Conservation (phyloP, 2,113 vertebrate species). For the Hiodon tergisus region DNA sequence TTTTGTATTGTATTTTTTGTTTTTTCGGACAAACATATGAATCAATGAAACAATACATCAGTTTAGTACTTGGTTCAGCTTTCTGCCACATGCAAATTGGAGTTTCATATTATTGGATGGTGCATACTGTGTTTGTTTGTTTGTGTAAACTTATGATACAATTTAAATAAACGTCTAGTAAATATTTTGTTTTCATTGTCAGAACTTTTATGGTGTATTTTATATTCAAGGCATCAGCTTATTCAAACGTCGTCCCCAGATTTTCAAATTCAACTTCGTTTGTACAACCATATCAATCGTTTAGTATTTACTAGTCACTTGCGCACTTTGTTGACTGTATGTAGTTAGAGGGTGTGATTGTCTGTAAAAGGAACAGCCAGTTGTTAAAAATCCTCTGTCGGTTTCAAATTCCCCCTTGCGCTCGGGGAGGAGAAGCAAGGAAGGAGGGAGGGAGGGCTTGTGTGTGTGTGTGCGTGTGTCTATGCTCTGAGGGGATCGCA, state of each 20-base stretch:
- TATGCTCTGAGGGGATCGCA: conserved; percentile 35
- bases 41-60: too few relatives aligned
- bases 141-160: too few relatives aligned
- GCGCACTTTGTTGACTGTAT: conserved; percentile 35
- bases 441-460: conserved; percentile 12
- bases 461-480: conserved; percentile 28
- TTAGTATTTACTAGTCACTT: conserved; percentile 40
- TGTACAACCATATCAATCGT: conserved; percentile 36
- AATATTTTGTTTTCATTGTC: background rate
- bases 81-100: too few relatives aligned
- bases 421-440: conserved; percentile 50
- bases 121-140: too few relatives aligned
- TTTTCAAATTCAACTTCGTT: conserved; percentile 25
- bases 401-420: conserved; percentile 84
- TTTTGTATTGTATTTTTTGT: too few relatives aligned
- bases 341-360: conserved; percentile 59
- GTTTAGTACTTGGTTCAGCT: too few relatives aligned
- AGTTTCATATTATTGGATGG: too few relatives aligned
- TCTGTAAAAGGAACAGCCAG: conserved; percentile 71
- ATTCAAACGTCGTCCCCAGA: background rate
- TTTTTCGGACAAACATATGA: too few relatives aligned
- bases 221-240: background rate
- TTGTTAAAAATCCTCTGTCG: conserved; percentile 84
- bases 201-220: background rate
- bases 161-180: background rate